These are phyloP conservation scores for Brachyistius frenatus DNA, from an alignment of 2,113 vertebrate genomes.

Conservation along the genomic window DNA sequence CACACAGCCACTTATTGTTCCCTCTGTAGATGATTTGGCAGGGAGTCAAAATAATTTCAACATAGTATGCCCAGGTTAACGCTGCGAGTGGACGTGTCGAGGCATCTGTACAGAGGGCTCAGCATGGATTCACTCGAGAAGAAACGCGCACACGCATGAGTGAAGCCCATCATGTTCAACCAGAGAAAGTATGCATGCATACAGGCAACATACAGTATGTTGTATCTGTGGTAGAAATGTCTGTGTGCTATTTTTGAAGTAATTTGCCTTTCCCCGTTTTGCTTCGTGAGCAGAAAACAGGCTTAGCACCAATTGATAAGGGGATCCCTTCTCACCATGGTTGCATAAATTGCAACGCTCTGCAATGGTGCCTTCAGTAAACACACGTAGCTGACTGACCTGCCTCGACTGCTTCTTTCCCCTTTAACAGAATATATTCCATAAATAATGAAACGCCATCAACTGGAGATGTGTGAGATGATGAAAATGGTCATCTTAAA, in stretches of 20 bases:
- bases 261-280: neutral
- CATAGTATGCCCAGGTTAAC: neutral
- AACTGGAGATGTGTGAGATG: neutral
- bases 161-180: neutral
- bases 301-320: constrained; percentile 8
- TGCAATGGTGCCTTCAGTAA: constrained; percentile 1
- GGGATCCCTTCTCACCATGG: neutral
- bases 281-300: constrained; percentile 20
- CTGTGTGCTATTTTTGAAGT: constrained; percentile 28
- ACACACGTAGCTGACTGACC: neutral
- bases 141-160: neutral
- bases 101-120: constrained; percentile 9
- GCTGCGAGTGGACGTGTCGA: neutral
- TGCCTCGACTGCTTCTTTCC: constrained; percentile 4
- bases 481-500: constrained; percentile 20
- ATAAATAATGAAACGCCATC: constrained; percentile 42
- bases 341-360: constrained; percentile 20
- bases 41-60: constrained; percentile 20
- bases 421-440: constrained; percentile 15
- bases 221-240: neutral
- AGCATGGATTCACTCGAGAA: neutral
- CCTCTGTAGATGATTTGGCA: neutral
- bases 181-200: neutral
- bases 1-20: constrained; percentile 36
- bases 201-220: neutral